These are phyloP conservation scores for Tor tambroides DNA, from an alignment of 2,113 vertebrate genomes.

Conservation along the genomic window DNA sequence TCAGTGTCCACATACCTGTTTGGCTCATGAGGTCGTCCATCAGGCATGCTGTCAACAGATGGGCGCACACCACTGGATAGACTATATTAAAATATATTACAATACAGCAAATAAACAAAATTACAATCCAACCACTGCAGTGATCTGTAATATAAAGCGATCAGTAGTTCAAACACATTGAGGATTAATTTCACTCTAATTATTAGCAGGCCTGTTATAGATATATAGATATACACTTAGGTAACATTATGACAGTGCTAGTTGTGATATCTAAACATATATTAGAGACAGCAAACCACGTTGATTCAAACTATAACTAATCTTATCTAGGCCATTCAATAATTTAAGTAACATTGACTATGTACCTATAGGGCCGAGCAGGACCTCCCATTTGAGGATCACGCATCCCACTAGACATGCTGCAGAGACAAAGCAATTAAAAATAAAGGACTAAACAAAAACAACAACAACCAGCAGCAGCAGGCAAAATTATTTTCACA, in stretches of 20 bases:
- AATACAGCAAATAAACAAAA: background rate
- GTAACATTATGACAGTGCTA: background rate
- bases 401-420: background rate
- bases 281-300: background rate
- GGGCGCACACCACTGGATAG: background rate
- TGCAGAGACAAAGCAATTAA: background rate
- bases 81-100: background rate
- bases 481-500: no score
- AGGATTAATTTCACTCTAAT: background rate
- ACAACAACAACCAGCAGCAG: no score
- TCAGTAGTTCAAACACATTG: background rate
- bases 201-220: background rate
- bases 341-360: background rate
- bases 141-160: background rate
- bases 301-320: background rate
- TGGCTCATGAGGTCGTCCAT: background rate
- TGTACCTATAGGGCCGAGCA: constrained; percentile 15
- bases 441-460: no score
- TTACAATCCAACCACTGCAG: background rate
- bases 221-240: background rate
- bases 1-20: background rate
- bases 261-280: background rate
- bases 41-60: background rate
- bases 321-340: background rate
- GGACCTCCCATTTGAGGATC: background rate